phyloP scores from a whole-genome alignment of 1,140 invertebrate species.

The Stenopsyche tienmushanensis region DNA sequence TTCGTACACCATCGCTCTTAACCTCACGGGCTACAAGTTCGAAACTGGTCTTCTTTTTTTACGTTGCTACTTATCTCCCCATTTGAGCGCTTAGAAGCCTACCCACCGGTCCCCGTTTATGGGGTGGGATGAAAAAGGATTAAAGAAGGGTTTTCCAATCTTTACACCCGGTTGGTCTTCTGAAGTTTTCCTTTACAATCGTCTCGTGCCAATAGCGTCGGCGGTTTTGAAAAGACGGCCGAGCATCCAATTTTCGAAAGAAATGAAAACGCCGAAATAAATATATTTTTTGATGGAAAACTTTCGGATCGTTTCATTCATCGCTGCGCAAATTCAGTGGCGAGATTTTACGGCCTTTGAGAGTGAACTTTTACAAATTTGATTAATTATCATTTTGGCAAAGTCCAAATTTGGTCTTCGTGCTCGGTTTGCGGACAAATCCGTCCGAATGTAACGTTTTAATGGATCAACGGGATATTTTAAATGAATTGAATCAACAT shows the following conservation, averaged over 20 bases:
- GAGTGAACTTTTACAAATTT: too few species aligned
- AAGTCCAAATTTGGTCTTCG: too few species aligned
- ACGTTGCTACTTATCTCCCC: conserved; percentile 19
- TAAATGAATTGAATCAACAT: too few species aligned
- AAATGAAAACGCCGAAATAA: too few species aligned
- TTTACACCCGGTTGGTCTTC: conserved; percentile 24
- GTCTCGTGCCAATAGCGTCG: not conserved
- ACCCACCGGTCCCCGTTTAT: not conserved
- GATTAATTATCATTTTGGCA: too few species aligned
- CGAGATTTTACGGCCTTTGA: too few species aligned
- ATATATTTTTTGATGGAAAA: too few species aligned
- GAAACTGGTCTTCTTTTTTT: conserved; percentile 16
- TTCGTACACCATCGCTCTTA: conserved; percentile 18
- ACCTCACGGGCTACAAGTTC: conserved; percentile 6
- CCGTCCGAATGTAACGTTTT: too few species aligned
- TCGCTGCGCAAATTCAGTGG: too few species aligned
- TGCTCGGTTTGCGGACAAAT: too few species aligned
- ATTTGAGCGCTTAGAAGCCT: conserved; percentile 2
- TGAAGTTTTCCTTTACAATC: conserved; percentile 16
- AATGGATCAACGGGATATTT: too few species aligned
- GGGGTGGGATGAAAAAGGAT: conserved; percentile 20
- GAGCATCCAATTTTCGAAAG: conserved; percentile 1
- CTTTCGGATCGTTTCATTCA: too few species aligned
- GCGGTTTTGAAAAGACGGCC: not conserved
- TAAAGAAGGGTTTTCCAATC: conserved; percentile 31